Base-by-base conservation (phyloP, 1,140 invertebrate genomes). In the Psix sp. region DNA sequence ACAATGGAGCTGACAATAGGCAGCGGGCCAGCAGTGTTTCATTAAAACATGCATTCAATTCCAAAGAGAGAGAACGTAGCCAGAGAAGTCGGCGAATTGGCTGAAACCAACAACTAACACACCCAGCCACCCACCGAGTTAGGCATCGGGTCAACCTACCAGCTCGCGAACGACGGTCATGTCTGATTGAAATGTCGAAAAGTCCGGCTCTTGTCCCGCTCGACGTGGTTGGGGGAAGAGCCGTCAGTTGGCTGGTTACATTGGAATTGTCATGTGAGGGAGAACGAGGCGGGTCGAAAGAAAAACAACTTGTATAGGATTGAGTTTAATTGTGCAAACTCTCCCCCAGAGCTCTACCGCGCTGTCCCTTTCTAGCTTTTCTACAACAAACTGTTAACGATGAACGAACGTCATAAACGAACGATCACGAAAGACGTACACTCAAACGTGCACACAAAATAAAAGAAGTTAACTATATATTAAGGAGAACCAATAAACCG, bases 141-240 rank as follows among this genome's bases (percentile, higher is more conserved):
- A 43, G 57, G 57, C 54, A 62, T 54, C 63, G 51, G 46, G 57
- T 54, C 68, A 54, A 68, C 70, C 60, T 57, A 62, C 60, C 46
- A 21, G 70, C 65, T 60, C 74, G 68, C 74, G 68, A 59, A 73
- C 70, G 51, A 73, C 68, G 71, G 46, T 82, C 80, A 68, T 76
- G 80, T 84, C 83, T 82, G 82, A 85, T 85, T 84, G 83, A 83
- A 85, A 85, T 75, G 81, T 83, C 82, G 76, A 84, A 84, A 84
- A 84, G 80, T 84, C 82, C 57, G 51, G 63, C 74, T 59, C 63
- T 68, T 68, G 18, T 5, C n/a, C n/a, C n/a, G n/a, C n/a, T n/a
- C n/a, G n/a, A n/a, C n/a, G n/a, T n/a, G n/a, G 51, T 51, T 20
- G 49, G 60, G 62, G 42, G 42, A 51, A 36, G 74, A 43, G 59